Evolutionary conservation across 1,140 invertebrate species (phyloP), one percentile per base, ranked within the genome.

Genomic region (Drosophila pandora): DNA sequence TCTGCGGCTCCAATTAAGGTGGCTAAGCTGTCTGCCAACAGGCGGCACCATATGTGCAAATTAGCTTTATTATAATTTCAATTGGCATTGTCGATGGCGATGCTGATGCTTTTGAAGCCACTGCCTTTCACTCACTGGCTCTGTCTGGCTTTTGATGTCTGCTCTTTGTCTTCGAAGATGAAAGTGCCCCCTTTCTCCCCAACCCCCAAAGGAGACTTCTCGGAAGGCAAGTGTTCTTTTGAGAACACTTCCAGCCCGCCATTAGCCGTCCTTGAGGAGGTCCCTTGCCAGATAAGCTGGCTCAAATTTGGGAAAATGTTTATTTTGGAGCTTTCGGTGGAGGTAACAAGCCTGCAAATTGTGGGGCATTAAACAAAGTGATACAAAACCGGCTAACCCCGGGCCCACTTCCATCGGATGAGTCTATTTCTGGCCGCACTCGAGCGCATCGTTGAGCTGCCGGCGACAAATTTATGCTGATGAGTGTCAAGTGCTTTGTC

Each of bases 1-100:
- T 37, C 54, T 75, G 52, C 41, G 57, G 34, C 10, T 12, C 50
- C 45, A 74, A 74, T 74, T 73, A 73, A 73, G 48, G 53, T 53
- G 47, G 64, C 65, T 68, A 64, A 73, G 70, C 23, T 52, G 57
- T 73, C 57, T 55, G 52, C 21, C 68, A 54, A 41, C 61, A 57
- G 25, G 49, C 49, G 21, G 4, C 23, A 22, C 3, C 39, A 53
- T 57, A 39, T 65, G 70, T 75, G 60, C 53, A 75, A 75, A 75
- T 75, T 75, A 64, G 60, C 53, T 47, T 65, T 75, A 75, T 75
- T 65, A 39, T 37, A 32, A 73, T 41, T 62, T 55, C 45, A 32
- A 72, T 62, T 73, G 65, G 47, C 56, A 23, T 17, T 52, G 59
- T 45, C 34, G 23, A 69, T 17, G 64, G 12, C 17, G 34, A 37